Evolutionary conservation across 2,888 invertebrate genomes (phyloP).

Genomic region (Anthophora plumipes): DNA sequence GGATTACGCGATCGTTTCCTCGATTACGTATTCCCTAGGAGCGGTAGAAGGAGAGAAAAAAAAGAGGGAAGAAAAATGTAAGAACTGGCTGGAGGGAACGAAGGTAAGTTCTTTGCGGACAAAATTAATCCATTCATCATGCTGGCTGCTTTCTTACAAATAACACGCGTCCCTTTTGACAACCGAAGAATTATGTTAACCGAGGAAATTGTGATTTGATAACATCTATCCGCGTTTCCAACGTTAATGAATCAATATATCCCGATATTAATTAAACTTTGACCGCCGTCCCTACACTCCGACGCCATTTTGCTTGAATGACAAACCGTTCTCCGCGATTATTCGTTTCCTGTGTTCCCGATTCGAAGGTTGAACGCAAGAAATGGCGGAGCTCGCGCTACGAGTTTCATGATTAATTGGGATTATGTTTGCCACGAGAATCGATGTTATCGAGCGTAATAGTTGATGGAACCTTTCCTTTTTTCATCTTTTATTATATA

Average conservation of each 20-base stretch:
- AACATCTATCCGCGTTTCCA: conserved; percentile 12
- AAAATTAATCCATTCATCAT: conserved; percentile 43
- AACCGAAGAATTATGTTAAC: conserved; percentile 36
- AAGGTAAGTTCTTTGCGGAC: background rate
- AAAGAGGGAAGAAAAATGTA: background rate
- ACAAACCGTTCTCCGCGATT: conserved; percentile 9
- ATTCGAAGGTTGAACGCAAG: background rate
- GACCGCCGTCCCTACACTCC: background rate
- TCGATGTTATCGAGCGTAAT: background rate
- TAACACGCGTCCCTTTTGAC: background rate
- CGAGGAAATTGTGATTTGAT: conserved; percentile 29
- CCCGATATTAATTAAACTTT: conserved; percentile 44
- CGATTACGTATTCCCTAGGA: conserved; percentile 4
- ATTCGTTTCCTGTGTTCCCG: conserved; percentile 11
- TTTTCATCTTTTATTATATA: no score
- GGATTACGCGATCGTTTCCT: background rate
- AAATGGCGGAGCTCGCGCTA: background rate
- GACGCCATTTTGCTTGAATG: background rate
- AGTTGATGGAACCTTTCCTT: background rate
- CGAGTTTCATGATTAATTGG: background rate
- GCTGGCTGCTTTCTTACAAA: conserved; percentile 11
- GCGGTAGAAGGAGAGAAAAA: background rate
- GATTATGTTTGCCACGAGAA: background rate
- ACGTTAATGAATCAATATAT: conserved; percentile 38
- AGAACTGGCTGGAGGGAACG: background rate